Evolutionary conservation across 2,797 vertebrate genomes (phyloP), one percentile per base, ranked within the genome.

Genomic region (Microctenopoma lineatum): DNA sequence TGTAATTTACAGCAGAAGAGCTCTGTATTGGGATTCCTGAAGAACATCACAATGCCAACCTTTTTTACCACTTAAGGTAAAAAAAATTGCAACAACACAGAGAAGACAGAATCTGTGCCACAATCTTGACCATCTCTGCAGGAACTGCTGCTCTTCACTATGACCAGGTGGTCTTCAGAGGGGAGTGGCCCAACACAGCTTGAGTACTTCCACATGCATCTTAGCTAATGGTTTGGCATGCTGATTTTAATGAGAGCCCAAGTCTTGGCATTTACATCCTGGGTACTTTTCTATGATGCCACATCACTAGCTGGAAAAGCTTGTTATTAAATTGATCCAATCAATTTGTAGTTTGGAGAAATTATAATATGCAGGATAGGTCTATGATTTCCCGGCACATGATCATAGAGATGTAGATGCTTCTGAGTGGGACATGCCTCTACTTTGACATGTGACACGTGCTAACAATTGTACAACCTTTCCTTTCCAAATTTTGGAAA

Each of bases 131-230:
- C 42, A 83, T 79, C 56, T 79, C 25, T 71, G 27, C 38, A 36
- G 62, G 77, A 82, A 77, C 77, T 87, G 75, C 63, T 58, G 65
- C 55, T 75, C 69, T 72, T 34, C 56, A 50, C 54, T 29, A 38
- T 36, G 61, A 73, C 80, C 67, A 75, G 83, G 66, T 84, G 59
- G 66, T 85, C 72, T 68, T 54, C 66, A 71, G 60, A 76, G 63
- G 70, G 77, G 84, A 82, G 76, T 65, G 27, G 66, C 65, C 70
- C 52, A 69, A 15, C 62, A 55, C 66, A 75, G 56, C 45, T 39
- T 50, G 66, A 86, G 54, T 77, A 56, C 58, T 84, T 80, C 83
- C 87, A 87, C 70, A 89, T 62, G 26, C 59, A 44, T 79, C 47
- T 62, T 52, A 26, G 62, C 77, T 67, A 63, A 83, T 64, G 55